Evolutionary conservation across 2,113 vertebrate species (phyloP), one percentile per base, ranked within the genome.

Genomic region (Chaenocephalus aceratus): DNA sequence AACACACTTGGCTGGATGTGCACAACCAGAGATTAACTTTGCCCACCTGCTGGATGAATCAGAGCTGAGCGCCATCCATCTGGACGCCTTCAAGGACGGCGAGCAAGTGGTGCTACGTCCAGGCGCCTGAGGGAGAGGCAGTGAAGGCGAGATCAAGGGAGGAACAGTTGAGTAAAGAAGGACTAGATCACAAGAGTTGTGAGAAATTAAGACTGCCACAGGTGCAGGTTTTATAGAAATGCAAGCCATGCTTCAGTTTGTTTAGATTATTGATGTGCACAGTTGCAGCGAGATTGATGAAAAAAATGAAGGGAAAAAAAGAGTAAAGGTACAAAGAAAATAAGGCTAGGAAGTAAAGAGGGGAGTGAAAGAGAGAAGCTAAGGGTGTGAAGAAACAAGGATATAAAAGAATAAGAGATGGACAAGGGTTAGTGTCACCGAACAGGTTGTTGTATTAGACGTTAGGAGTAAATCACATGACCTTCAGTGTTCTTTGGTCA

Each of bases 1-100:
- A 97, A 97, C 81, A 97, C 95, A 49, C 91, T 96, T 56, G 96
- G 95, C 79, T 97, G 96, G 95, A 96, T 97, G 95, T 97, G 97
- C 94, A 97, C 96, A 96, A 71, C 81, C 96, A 78, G 96, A 97
- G 90, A 96, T 97, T 94, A 97, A 97, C 94, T 97, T 96, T 0
- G 96, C 36, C 36, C 36, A 7, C 36, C 89, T 96, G 79, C 94
- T 96, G 62, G 96, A 97, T 80, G 95, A 96, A 74, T 95, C 95
- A 0, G 95, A 96, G 92, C 95, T 97, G 91, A 96, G 96, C 4
- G 94, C 94, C 84, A 95, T 97, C 91, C 96, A 96, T 79, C 72
- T 82, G 77, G 83, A 89, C 69, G 85, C 72, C 52, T 83, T 96
- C 88, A 97, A 80, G 54, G 57, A 65, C 0, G 96, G 96, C 30